phyloP scores from a whole-genome alignment of 2,797 vertebrate species.

The Erpetoichthys calabaricus region DNA sequence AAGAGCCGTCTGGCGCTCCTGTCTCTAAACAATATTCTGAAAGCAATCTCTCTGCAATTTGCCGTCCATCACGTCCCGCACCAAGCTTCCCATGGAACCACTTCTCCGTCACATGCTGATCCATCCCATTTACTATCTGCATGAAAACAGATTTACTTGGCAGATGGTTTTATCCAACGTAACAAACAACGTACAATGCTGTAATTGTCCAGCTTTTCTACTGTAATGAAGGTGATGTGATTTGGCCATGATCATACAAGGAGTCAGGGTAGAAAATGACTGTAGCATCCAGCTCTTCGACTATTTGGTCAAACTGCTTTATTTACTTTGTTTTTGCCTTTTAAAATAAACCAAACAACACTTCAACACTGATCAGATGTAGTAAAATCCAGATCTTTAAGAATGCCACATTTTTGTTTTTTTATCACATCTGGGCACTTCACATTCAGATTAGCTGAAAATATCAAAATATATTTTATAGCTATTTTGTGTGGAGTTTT shows the following conservation, averaged over 20 bases:
- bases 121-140: conserved; percentile 75
- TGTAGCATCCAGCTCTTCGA: neutral
- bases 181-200: neutral
- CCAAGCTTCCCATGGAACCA: conserved; percentile 97
- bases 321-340: too few relatives aligned
- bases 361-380: too few relatives aligned
- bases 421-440: too few relatives aligned
- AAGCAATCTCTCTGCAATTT: conserved; percentile 85
- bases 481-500: too few relatives aligned
- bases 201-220: neutral
- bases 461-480: too few relatives aligned
- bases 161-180: too few relatives aligned
- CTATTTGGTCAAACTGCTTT: too few relatives aligned
- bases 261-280: neutral
- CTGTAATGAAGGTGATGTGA: too few relatives aligned
- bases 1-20: conserved; percentile 83
- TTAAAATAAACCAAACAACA: too few relatives aligned
- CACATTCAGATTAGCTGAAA: too few relatives aligned
- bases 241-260: neutral
- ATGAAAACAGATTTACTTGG: neutral
- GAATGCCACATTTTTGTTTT: too few relatives aligned
- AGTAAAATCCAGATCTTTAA: too few relatives aligned
- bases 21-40: conserved; percentile 91
- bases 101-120: conserved; percentile 85
- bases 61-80: conserved; percentile 78